phyloP scores from a whole-genome alignment of 2,888 invertebrate genomes.

The Gymnoscelis rufifasciata region DNA sequence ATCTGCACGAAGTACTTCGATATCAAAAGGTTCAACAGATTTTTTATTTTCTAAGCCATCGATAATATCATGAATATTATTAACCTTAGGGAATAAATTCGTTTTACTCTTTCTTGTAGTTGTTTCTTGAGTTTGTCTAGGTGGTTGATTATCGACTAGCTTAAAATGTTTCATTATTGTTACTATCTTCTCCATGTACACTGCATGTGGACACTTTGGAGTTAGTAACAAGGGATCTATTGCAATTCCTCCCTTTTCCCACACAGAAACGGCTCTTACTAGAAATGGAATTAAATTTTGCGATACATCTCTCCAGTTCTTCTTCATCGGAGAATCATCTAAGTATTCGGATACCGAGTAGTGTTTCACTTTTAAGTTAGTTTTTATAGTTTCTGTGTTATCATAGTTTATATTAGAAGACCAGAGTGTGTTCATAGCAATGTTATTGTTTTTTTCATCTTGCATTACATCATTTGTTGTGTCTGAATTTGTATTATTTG shows the following conservation, averaged over 20 bases:
- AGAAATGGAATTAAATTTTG: slow-evolving; percentile 53
- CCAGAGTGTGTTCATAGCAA: slow-evolving; percentile 57
- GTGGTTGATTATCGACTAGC: slow-evolving; percentile 13
- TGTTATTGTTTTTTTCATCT: slow-evolving; percentile 53
- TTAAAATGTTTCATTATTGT: slow-evolving; percentile 37
- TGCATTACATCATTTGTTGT: slow-evolving; percentile 17
- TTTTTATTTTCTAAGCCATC: slow-evolving; percentile 49
- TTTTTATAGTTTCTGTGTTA: slow-evolving; percentile 23
- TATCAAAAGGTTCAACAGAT: slow-evolving; percentile 31
- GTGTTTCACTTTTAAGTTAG: slow-evolving; percentile 46
- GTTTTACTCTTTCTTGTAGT: slow-evolving; percentile 20
- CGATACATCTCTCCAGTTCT: slow-evolving; percentile 53
- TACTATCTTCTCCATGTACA: slow-evolving; percentile 41
- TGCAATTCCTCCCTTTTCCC: slow-evolving; percentile 67
- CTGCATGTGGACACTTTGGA: slow-evolving; percentile 40
- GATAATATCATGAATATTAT: slow-evolving; percentile 68
- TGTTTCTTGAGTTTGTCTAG: slow-evolving; percentile 13
- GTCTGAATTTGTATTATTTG: slow-evolving; percentile 48
- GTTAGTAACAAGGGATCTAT: slow-evolving; percentile 58
- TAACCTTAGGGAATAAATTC: slow-evolving; percentile 43
- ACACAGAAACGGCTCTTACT: slow-evolving; percentile 55
- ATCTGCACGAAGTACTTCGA: slow-evolving; percentile 46
- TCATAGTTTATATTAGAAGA: slow-evolving; percentile 29
- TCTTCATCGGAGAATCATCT: slow-evolving; percentile 54
- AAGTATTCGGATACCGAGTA: slow-evolving; percentile 48